A percentile compares a stretch with the other conserved stretches of the same genome.
These are phyloP conservation scores for Xyrichtys novacula DNA, from an alignment of 2,797 vertebrate species.

Conservation along the genomic window DNA sequence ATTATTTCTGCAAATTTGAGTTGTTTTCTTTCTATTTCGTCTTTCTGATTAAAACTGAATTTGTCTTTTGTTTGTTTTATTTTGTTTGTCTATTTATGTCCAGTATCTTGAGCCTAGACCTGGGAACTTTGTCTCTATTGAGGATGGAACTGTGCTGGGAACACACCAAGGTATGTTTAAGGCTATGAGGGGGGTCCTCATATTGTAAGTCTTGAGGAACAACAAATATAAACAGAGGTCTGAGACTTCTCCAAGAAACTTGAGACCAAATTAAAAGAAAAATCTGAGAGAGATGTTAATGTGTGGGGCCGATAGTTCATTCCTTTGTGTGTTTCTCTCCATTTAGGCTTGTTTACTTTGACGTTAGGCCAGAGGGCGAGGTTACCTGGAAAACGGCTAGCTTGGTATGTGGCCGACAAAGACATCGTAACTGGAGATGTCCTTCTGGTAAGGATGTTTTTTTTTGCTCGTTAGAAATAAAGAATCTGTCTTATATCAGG, in stretches of 20 bases:
- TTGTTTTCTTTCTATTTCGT: neutral
- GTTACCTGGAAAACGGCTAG: conserved; percentile 86
- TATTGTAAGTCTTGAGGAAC: no score
- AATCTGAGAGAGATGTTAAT: no score
- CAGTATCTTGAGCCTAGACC: conserved; percentile 93
- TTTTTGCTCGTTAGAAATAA: neutral
- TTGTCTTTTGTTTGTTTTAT: no score
- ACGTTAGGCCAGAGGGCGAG: conserved; percentile 94
- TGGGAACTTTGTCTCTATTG: conserved; percentile 93
- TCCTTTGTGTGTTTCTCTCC: neutral
- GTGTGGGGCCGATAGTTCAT: neutral
- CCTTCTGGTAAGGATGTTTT: conserved; percentile 89
- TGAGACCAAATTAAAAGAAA: no score
- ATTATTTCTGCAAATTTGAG: neutral
- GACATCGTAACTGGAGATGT: conserved; percentile 88
- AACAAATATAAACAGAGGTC: no score
- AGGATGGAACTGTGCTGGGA: conserved; percentile 90
- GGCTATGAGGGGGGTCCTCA: fast-evolving
- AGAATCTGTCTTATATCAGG: neutral
- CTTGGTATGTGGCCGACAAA: conserved; percentile 97
- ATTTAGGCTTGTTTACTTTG: conserved; percentile 93
- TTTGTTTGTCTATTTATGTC: conserved; percentile 14
- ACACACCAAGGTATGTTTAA: conserved; percentile 88
- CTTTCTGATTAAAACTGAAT: neutral
- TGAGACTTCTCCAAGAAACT: no score